Conservation (phyloP, 2,888 invertebrate genomes). For the Agrypnus murinus region DNA sequence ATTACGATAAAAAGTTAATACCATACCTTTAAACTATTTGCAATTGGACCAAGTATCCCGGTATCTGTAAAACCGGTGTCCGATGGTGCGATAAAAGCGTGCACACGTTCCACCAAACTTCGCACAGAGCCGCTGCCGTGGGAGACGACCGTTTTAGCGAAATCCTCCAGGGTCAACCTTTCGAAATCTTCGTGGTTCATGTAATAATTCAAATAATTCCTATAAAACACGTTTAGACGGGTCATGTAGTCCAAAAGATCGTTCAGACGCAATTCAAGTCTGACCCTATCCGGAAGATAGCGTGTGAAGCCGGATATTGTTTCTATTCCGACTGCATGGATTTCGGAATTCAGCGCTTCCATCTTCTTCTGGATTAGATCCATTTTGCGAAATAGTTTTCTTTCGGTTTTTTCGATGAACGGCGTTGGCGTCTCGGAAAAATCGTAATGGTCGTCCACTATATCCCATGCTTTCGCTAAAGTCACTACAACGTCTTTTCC, state of each 20-base stretch:
- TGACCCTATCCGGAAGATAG: slow-evolving; percentile 69
- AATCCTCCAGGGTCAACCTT: slow-evolving; percentile 79
- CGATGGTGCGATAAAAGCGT: slow-evolving; percentile 76
- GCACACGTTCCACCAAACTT: slow-evolving; percentile 79
- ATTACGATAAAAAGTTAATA: neutral
- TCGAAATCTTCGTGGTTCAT: slow-evolving; percentile 74
- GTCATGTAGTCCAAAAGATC: slow-evolving; percentile 77
- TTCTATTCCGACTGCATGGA: slow-evolving; percentile 51
- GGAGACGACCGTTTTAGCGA: slow-evolving; percentile 81
- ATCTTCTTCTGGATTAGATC: slow-evolving; percentile 68
- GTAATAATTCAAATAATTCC: slow-evolving; percentile 75
- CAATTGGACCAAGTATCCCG: slow-evolving; percentile 61
- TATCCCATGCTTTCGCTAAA: slow-evolving; percentile 78
- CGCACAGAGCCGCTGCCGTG: slow-evolving; percentile 79
- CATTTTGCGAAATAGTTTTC: slow-evolving; percentile 75
- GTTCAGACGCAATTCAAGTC: slow-evolving; percentile 76
- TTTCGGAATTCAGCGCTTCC: slow-evolving; percentile 64
- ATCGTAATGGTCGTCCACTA: slow-evolving; percentile 75
- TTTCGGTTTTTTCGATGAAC: slow-evolving; percentile 76
- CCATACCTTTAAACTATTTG: slow-evolving; percentile 59
- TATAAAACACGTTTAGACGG: slow-evolving; percentile 76
- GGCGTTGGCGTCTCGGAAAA: slow-evolving; percentile 75
- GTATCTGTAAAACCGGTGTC: slow-evolving; percentile 64
- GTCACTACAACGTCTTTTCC: slow-evolving; percentile 77
- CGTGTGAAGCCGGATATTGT: slow-evolving; percentile 62